A percentile compares a stretch with the other conserved stretches of the same genome.
These are phyloP conservation scores for Ataeniobius toweri DNA, from an alignment of 2,797 vertebrate species.

Conservation along the genomic window DNA sequence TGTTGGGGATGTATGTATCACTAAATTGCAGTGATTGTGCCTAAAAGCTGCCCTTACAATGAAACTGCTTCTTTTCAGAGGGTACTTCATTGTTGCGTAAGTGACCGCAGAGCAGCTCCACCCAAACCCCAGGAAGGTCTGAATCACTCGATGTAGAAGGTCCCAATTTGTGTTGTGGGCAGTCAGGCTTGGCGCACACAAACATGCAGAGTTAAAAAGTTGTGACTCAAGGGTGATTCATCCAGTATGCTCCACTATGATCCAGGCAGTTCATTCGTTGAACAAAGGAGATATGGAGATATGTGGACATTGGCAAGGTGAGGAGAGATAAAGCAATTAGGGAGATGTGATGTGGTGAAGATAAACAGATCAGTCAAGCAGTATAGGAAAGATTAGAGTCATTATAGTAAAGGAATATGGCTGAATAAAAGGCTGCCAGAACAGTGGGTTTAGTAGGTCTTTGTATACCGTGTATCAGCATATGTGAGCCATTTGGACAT, in stretches of 20 bases:
- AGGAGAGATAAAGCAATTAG: conserved; percentile 28
- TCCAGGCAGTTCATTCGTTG: conserved; percentile 39
- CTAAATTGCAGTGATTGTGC: conserved; percentile 47
- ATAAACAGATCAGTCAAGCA: conserved; percentile 13
- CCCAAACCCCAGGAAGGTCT: conserved; percentile 71
- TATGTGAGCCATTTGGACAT: not conserved
- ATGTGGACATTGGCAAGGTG: conserved; percentile 1
- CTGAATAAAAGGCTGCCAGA: not conserved
- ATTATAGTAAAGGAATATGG: not conserved
- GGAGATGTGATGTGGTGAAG: conserved; percentile 25
- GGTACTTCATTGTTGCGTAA: conserved; percentile 41
- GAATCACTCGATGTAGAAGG: conserved; percentile 70
- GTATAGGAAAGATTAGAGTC: conserved; percentile 20
- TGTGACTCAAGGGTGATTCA: conserved; percentile 69
- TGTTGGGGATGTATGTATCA: conserved; percentile 27
- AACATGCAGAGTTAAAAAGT: conserved; percentile 38
- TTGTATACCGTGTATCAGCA: not conserved
- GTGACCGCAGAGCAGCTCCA: conserved; percentile 71
- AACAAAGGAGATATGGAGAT: conserved; percentile 36
- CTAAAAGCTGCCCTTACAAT: conserved; percentile 23
- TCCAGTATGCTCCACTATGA: conserved; percentile 51
- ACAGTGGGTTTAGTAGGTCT: not conserved
- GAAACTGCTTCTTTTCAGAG: conserved; percentile 29
- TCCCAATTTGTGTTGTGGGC: conserved; percentile 59
- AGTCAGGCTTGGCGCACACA: conserved; percentile 34